Base-by-base conservation (phyloP, 2,888 invertebrate species). In the Heliconius aoede region DNA sequence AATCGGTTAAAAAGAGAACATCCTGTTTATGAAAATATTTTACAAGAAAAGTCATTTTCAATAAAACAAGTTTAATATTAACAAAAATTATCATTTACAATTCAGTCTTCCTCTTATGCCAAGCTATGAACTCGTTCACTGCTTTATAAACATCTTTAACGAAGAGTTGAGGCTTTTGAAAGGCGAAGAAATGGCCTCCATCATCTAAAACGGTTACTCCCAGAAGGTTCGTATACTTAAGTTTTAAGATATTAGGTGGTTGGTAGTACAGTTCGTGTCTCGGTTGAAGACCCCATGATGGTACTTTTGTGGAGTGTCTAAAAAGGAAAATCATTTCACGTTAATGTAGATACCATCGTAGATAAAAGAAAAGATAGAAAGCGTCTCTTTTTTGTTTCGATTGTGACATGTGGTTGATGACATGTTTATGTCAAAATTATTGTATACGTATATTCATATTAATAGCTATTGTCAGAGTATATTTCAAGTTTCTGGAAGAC, bases 171-270 rank as follows among this genome's bases (percentile, higher is more conserved):
- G 98, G 97, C 76, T 95, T 91, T 87, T 98, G 97, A 68, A 97
- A 92, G 0, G 97, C 97, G 0, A 96, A 95, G 91, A 98, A 98
- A 88, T 98, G 98, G 0, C 98, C 98, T 4, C 97, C 97, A 8
- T 94, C 87, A 0, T 92, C 86, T 79, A 96, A 87, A 71, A 96
- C 93, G 0, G 95, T 96, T 79, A 95, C 95, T 71, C 96, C 96
- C 11, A 97, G 91, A 8, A 97, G 83, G 84, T 97, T 96, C 3
- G 84, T 84, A 85, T 90, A 97, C 82, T 95, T 95, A 3, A 91
- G 89, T 67, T 89, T 88, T 15, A 97, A 82, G n/a, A 96, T 86
- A 60, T 89, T 90, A 58, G 96, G 95, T 0, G 96, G 93, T 18
- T 89, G 85, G 72, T 95, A 95, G 1, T 90, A 64, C 0, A 97